Base-by-base conservation (phyloP, 2,797 vertebrate species). In the Falco berigora region DNA sequence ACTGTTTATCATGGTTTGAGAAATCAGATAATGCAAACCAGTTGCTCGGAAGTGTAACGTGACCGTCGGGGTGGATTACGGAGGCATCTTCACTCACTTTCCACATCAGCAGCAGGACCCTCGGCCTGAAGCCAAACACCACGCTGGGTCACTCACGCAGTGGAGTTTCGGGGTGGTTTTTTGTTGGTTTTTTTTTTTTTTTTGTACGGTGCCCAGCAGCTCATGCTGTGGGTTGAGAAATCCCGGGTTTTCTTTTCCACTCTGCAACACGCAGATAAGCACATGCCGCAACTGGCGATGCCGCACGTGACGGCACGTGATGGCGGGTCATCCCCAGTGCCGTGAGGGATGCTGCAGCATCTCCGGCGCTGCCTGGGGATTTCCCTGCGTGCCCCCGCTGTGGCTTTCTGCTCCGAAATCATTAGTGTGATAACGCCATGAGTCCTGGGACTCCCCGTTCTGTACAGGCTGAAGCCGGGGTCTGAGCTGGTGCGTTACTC, bases 351-450 rank as follows among this genome's bases (percentile, higher is more conserved):
- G 55, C 73, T 68, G 79, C 61, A 55, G 90, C 67, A 9, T 14
- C 67, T 30, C 32, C 0, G 0, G 12, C 12, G 66, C 62, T 69
- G 42, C 50, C 2, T 3, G 62, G 90, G 95, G 71, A 8, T 38
- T 97, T 88, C 46, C 94, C 38, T 42, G 2, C 0, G 0, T 1
- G 30, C 23, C 44, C 15, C 59, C 3, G 0, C 17, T 0, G 3
- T 0, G 8, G 4, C 25, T 73, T 80, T 36, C 36, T 9, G 7
- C 59, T 64, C 71, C 5, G 2, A 68, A 86, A 42, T 9, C 10
- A 2, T 15, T 12, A 4, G 6, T 4, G 28, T 64, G 81, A 7
- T 22, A 40, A 15, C 1, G 3, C 8, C 13, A 2, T 2, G 56
- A 17, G 47, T 61, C 52, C 16, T 1, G 63, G 76, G 69, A 46